These are phyloP conservation scores for Cryptomyrus ogoouensis DNA, from an alignment of 2,113 vertebrate species.

Conservation along the genomic window DNA sequence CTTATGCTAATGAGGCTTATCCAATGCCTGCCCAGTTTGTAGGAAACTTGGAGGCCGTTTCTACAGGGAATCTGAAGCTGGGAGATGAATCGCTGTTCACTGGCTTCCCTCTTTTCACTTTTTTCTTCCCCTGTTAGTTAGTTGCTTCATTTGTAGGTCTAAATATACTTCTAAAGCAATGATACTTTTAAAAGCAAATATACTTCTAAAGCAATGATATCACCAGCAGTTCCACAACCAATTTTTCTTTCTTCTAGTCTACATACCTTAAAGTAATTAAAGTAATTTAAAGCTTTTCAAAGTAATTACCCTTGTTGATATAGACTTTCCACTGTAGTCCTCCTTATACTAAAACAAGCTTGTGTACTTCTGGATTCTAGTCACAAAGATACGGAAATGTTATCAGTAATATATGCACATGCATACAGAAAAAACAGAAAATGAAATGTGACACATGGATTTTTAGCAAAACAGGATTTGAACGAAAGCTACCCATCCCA, in stretches of 20 bases:
- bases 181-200: neutral
- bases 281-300: slow-evolving; percentile 3
- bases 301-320: neutral
- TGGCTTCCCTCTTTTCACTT: neutral
- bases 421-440: neutral
- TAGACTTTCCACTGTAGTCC: neutral
- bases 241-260: neutral
- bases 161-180: neutral
- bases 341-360: neutral
- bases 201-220: neutral
- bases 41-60: slow-evolving; percentile 35
- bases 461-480: neutral
- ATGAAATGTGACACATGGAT: neutral
- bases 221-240: neutral
- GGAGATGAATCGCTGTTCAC: neutral
- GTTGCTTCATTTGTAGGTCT: neutral
- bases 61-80: slow-evolving; percentile 31
- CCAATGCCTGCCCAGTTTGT: slow-evolving; percentile 48
- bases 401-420: neutral
- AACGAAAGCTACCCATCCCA: neutral
- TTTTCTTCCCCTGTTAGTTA: slow-evolving; percentile 18
- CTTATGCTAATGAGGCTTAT: slow-evolving; percentile 52
- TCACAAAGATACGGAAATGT: neutral
- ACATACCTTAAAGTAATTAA: slow-evolving; percentile 1
- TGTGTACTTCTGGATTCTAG: neutral